phyloP scores from a whole-genome alignment of 2,797 vertebrate genomes.

The Gymnopithys bicolor region DNA sequence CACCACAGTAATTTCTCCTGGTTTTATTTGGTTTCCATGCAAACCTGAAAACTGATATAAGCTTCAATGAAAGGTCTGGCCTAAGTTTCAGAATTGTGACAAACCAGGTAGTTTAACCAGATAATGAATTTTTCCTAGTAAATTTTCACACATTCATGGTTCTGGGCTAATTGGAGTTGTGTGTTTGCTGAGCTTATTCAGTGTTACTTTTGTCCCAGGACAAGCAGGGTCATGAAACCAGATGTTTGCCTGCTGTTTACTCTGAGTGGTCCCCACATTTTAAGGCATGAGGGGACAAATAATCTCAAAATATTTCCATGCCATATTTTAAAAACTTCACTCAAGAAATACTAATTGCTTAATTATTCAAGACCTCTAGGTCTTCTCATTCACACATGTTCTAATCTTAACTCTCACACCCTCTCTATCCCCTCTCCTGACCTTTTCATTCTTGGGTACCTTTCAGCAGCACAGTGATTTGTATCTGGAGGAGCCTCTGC shows the following conservation, averaged over 20 bases:
- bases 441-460: not conserved
- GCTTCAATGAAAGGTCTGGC: not conserved
- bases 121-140: not conserved
- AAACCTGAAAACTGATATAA: not conserved
- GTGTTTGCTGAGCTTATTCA: not conserved
- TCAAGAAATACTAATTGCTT: not conserved
- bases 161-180: not conserved
- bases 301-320: not conserved
- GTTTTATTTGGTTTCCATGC: not conserved
- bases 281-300: not conserved
- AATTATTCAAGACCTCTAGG: not conserved
- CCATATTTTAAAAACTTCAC: not conserved
- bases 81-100: not conserved
- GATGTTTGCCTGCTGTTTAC: not conserved
- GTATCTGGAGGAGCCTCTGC: not conserved
- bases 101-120: not conserved
- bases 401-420: not conserved
- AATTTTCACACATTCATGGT: not conserved
- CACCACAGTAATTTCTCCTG: not conserved
- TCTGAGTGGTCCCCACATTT: not conserved
- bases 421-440: accelerated
- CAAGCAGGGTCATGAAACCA: not conserved
- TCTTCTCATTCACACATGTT: not conserved
- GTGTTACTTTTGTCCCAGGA: not conserved
- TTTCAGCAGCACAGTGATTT: not conserved